Conservation (phyloP, 2,113 vertebrate genomes). For the Leptodactylus fuscus region DNA sequence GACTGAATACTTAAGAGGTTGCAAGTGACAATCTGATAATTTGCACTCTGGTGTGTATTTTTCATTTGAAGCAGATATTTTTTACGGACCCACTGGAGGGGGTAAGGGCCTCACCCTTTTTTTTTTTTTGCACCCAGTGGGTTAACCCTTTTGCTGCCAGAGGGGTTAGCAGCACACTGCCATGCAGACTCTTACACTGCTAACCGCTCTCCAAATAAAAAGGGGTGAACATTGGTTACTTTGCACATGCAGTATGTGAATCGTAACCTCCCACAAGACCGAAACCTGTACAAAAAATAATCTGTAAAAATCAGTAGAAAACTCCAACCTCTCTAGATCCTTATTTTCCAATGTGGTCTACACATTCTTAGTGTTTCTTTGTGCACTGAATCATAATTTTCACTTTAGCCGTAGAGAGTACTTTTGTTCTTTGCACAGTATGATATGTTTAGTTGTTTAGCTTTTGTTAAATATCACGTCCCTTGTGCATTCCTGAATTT, state of each 20-base stretch:
- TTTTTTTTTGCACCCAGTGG: background rate
- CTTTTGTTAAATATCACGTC: slow-evolving; percentile 78
- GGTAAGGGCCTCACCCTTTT: background rate
- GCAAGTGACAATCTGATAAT: slow-evolving; percentile 89
- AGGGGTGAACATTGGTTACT: slow-evolving; percentile 67
- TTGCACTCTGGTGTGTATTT: slow-evolving; percentile 84
- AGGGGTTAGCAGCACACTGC: slow-evolving; percentile 2
- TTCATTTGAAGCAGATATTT: slow-evolving; percentile 74
- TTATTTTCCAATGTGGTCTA: slow-evolving; percentile 79
- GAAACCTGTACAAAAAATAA: slow-evolving; percentile 69
- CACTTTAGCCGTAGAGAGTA: slow-evolving; percentile 75
- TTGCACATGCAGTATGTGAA: slow-evolving; percentile 71
- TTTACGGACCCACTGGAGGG: slow-evolving; percentile 40
- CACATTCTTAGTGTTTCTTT: slow-evolving; percentile 80
- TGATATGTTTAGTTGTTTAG: slow-evolving; percentile 78
- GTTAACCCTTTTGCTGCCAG: slow-evolving; percentile 41
- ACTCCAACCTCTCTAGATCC: slow-evolving; percentile 61
- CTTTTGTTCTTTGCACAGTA: slow-evolving; percentile 77
- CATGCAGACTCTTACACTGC: background rate
- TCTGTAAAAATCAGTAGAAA: slow-evolving; percentile 71
- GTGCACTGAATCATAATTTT: slow-evolving; percentile 80
- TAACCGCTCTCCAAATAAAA: background rate
- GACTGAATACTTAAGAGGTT: slow-evolving; percentile 83
- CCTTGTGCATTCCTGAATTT: slow-evolving; percentile 84
- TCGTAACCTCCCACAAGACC: slow-evolving; percentile 71